A percentile compares a stretch with the other conserved stretches of the same genome.
phyloP scores from a whole-genome alignment of 2,797 vertebrate genomes.

The Siniperca undulata region DNA sequence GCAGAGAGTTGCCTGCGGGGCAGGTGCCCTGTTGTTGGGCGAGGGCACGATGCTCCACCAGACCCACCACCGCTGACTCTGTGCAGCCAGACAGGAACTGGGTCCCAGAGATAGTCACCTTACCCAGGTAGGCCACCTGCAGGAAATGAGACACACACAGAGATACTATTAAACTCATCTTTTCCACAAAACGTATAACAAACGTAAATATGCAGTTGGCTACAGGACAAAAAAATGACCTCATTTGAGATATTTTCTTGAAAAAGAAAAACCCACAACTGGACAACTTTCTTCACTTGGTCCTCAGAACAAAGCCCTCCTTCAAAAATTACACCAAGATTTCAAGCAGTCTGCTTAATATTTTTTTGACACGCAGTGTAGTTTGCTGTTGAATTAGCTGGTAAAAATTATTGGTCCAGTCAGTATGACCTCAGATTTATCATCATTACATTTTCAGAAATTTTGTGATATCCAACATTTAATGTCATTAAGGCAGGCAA shows the following conservation, averaged over 20 bases:
- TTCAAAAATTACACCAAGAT: not conserved
- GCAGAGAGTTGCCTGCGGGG: constrained; percentile 86
- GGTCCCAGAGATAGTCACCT: constrained; percentile 93
- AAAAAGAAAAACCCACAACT: not conserved
- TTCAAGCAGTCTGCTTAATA: not conserved
- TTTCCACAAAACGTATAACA: not conserved
- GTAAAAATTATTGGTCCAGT: not conserved
- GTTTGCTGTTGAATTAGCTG: not conserved
- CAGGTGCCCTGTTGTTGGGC: constrained; percentile 86
- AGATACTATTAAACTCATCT: constrained; percentile 17
- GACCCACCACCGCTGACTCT: constrained; percentile 94
- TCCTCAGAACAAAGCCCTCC: too few species aligned
- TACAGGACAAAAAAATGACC: not conserved
- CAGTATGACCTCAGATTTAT: not conserved
- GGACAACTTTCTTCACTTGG: too few species aligned
- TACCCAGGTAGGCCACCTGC: constrained; percentile 97
- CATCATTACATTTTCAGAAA: not conserved
- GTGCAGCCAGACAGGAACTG: constrained; percentile 98
- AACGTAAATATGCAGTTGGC: too few species aligned
- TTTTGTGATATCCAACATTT: not conserved
- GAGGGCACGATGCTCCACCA: constrained; percentile 90
- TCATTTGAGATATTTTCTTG: not conserved
- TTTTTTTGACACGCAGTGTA: not conserved
- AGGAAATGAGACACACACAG: constrained; percentile 64
- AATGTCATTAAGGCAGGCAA: not conserved